Base-by-base conservation (phyloP, 2,888 invertebrate species). In the Marasmarcha lunaedactyla region DNA sequence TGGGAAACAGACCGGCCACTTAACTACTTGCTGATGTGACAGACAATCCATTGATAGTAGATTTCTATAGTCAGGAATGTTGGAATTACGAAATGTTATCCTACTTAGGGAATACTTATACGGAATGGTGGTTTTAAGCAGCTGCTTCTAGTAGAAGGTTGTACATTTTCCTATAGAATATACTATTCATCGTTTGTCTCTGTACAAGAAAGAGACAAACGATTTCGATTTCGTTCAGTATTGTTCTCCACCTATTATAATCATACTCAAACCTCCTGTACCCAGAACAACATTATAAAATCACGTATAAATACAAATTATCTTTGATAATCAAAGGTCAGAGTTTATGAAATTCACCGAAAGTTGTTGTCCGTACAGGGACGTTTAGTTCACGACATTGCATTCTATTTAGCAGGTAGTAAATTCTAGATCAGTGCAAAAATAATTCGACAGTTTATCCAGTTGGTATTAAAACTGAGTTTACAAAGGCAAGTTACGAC, bases 321-420 rank as follows among this genome's bases (percentile, higher is more conserved):
- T 64, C 71, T n/a, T n/a, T n/a, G n/a, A n/a, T n/a, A n/a, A n/a
- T 67, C 72, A 71, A 67, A 62, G 57, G 66, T 63, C 25, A 25
- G 25, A 25, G 25, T 25, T 25, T 25, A 25, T 25, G 25, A 30
- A 30, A 30, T 10, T n/a, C n/a, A n/a, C 11, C n/a, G 30, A 30
- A 30, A 30, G n/a, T 30, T 30, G 30, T 30, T 30, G 30, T 7
- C 30, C 11, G n/a, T 10, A 30, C 4, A 30, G 30, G 30, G 30
- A 30, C 30, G n/a, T 47, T 51, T 41, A 45, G 57, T 64, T 62
- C 71, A 70, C 68, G 70, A 74, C 72, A 71, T 67, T 68, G 66
- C 72, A 74, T 74, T 72, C 71, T 68, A 36, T 15, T 10, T 14
- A 7, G 36, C 36, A 36, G 12, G 4, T 5, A 3, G 6, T 11